Evolutionary conservation across 37 sponge, comb jelly and placozoan species (phyloP).

Genomic region (Mnemiopsis leidyi): DNA sequence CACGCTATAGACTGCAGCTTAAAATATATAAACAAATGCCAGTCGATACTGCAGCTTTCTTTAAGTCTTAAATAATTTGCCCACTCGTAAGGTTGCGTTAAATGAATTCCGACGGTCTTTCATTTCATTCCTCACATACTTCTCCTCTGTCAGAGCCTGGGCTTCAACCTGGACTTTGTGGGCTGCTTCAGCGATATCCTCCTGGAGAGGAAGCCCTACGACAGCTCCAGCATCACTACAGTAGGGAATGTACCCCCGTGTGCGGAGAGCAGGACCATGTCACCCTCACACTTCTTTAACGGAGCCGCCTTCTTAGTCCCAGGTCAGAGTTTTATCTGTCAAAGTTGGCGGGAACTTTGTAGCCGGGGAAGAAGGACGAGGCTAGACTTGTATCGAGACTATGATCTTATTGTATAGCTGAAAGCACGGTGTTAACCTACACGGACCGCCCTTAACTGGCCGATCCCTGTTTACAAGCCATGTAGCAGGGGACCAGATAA

Average conservation of each 20-base stretch:
- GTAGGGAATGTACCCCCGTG: neutral
- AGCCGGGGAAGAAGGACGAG: no score
- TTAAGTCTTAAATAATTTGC: neutral
- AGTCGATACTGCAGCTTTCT: neutral
- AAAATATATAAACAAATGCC: neutral
- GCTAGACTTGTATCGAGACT: no score
- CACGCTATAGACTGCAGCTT: neutral
- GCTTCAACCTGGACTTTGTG: neutral
- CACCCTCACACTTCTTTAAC: neutral
- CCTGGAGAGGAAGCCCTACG: neutral
- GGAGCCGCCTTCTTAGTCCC: neutral
- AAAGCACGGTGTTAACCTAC: no score
- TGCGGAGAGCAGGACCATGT: neutral
- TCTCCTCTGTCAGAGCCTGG: neutral
- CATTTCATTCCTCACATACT: neutral
- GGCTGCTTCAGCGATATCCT: neutral
- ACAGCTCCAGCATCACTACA: neutral
- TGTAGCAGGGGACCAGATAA: no score
- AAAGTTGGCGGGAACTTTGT: neutral
- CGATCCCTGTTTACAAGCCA: no score
- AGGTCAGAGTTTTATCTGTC: neutral
- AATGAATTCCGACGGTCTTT: neutral
- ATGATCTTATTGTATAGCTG: no score
- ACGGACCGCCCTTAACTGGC: no score
- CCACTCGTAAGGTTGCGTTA: neutral